Evolutionary conservation across 1,140 invertebrate genomes (phyloP), one percentile per base, ranked within the genome.

Genomic region (Cotesia glomerata): DNA sequence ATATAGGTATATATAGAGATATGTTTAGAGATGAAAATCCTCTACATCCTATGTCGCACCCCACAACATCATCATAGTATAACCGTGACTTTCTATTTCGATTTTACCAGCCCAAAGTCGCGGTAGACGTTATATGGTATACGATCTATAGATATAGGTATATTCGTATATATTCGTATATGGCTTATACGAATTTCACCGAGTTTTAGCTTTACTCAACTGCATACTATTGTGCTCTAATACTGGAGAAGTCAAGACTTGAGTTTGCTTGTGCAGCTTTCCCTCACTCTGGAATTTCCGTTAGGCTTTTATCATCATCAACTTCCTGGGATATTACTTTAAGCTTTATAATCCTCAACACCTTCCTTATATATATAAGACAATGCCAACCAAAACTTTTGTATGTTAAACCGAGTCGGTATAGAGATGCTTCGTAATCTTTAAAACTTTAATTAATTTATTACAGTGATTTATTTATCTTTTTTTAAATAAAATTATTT

Each of bases 31-130:
- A 26, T 26, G 26, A 26, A 26, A 26, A 26, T 26, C 26, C 26
- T 26, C 1, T 26, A 26, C 18, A 26, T 26, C 18, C 2, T 26
- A 26, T 26, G 18, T 26, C 18, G 18, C 18, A 26, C 39, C 39
- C 4, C 39, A 45, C 5, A 45, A 45, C 26, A 26, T 26, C 26
- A 26, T 26, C 39, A 45, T 45, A 45, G 8, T 45, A 54, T 5
- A 32, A 26, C 16, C 71, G 13, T 68, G 65, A 73, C 65, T 73
- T 68, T 73, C 54, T 18, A 49, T 64, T 69, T 73, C 54, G 39
- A 49, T 64, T 69, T 73, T 73, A 69, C 45, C 18, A 16, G 5
- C 26, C 9, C 39, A 34, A 26, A 26, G 14, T 56, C 8, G 52
- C 52, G 39, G 39, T 26, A 26, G 26, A 26, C 26, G 26, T 26